Percentiles rank a stretch among this genome's conserved stretches.
Evolutionary conservation across 2,113 vertebrate genomes (phyloP).

Genomic region (Anser cygnoides): DNA sequence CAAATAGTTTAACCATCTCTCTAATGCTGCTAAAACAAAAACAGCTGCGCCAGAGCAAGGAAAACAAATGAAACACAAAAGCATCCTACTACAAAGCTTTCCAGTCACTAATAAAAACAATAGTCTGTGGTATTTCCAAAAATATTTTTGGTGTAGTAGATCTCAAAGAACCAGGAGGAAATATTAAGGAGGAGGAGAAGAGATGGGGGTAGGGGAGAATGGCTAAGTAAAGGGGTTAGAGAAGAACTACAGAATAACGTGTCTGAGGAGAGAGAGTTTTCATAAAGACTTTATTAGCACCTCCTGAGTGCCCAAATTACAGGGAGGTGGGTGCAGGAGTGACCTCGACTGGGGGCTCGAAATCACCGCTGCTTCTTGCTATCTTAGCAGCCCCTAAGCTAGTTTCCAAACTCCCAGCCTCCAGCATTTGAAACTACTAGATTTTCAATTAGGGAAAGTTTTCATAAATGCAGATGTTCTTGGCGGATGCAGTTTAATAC

Average conservation of each 20-base stretch:
- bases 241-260: constrained; percentile 8
- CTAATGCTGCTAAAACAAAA: constrained; percentile 79
- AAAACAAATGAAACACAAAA: constrained; percentile 80
- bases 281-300: neutral
- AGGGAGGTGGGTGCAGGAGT: neutral
- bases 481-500: constrained; percentile 1
- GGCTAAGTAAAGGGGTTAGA: neutral
- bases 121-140: constrained; percentile 78
- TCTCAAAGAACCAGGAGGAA: constrained; percentile 72
- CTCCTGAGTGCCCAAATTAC: neutral
- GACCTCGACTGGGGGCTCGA: neutral
- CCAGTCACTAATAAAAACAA: constrained; percentile 81
- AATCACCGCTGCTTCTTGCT: neutral
- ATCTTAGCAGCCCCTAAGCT: constrained; percentile 18
- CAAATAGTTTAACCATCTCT: constrained; percentile 76
- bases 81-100: constrained; percentile 78
- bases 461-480: constrained; percentile 49
- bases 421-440: constrained; percentile 46
- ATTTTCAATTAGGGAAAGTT: constrained; percentile 58
- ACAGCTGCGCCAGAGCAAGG: constrained; percentile 78
- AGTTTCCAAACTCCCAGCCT: constrained; percentile 29
- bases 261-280: constrained; percentile 2
- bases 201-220: neutral
- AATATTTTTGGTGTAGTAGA: constrained; percentile 75
- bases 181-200: neutral